A percentile compares a stretch with the other conserved stretches of the same genome.
Evolutionary conservation across 2,113 vertebrate genomes (phyloP).

Genomic region (Neogobius melanostomus): DNA sequence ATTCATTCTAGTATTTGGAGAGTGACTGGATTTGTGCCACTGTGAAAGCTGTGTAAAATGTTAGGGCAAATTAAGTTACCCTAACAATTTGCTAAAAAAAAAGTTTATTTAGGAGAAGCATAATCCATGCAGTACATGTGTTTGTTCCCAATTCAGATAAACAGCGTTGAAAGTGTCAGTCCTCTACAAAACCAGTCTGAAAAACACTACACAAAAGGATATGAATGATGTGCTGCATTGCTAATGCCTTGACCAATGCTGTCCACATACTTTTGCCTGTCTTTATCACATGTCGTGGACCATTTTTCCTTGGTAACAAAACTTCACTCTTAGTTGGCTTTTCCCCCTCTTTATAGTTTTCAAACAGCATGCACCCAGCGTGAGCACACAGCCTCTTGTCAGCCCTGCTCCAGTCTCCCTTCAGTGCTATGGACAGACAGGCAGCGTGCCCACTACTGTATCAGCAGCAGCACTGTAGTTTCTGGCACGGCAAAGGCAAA

Average conservation of each 20-base stretch:
- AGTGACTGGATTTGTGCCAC: neutral
- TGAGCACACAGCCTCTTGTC: neutral
- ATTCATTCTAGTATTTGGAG: neutral
- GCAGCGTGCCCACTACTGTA: conserved; percentile 42
- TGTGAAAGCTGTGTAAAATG: neutral
- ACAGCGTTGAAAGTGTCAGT: too few relatives aligned
- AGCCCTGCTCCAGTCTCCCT: conserved; percentile 14
- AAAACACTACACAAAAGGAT: too few relatives aligned
- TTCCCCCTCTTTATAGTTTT: conserved; percentile 16
- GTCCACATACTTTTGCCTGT: neutral
- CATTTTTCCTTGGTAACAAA: conserved; percentile 7
- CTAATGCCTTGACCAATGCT: neutral
- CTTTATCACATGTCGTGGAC: conserved; percentile 19
- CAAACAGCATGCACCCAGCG: conserved; percentile 11
- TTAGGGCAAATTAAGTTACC: neutral
- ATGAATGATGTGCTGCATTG: neutral
- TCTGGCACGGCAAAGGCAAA: conserved; percentile 27
- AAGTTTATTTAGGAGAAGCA: too few relatives aligned
- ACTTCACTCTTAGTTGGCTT: conserved; percentile 15
- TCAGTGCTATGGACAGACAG: conserved; percentile 27
- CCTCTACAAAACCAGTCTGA: too few relatives aligned
- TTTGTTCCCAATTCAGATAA: too few relatives aligned
- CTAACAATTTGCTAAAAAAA: neutral
- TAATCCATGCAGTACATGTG: too few relatives aligned
- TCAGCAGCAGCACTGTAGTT: conserved; percentile 33